phyloP scores from a whole-genome alignment of 2,888 invertebrate species.

The Drosophila sordidula region DNA sequence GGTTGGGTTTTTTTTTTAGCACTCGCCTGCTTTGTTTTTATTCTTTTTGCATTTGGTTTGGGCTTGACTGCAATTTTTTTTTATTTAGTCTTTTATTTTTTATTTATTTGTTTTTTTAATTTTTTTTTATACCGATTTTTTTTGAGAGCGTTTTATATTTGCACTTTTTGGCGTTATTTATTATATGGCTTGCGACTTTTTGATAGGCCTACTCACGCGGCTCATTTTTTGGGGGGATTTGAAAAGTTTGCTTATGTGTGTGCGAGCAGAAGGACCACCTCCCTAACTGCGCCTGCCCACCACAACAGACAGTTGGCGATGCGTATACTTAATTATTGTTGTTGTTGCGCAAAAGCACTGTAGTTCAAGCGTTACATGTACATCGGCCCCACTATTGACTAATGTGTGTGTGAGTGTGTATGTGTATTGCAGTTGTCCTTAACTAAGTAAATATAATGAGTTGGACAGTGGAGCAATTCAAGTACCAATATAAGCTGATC shows the following conservation, averaged over 20 bases:
- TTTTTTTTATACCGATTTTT: constrained; percentile 1
- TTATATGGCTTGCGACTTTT: constrained; percentile 73
- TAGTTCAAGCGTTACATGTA: constrained; percentile 7
- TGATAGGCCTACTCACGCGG: constrained; percentile 75
- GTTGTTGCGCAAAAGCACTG: constrained; percentile 2
- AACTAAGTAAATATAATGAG: constrained; percentile 77
- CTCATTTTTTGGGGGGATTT: constrained; percentile 71
- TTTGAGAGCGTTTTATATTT: constrained; percentile 12
- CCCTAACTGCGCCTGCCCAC: constrained; percentile 8
- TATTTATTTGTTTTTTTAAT: constrained; percentile 1
- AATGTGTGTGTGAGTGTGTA: constrained; percentile 27
- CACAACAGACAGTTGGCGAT: constrained; percentile 25
- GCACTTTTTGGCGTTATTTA: constrained; percentile 62
- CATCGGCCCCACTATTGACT: constrained; percentile 26
- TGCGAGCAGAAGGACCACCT: constrained; percentile 9
- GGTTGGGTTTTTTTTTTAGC: constrained; percentile 32
- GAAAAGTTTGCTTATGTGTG: constrained; percentile 70
- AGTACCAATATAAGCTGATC: background rate
- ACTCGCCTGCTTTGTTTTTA: constrained; percentile 39
- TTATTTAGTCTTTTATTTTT: background rate
- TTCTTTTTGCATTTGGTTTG: constrained; percentile 27
- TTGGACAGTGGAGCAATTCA: constrained; percentile 47
- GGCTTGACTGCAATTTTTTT: constrained; percentile 3
- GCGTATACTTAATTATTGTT: constrained; percentile 71
- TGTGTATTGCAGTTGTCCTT: constrained; percentile 33